Percentiles rank a stretch among this genome's conserved stretches.
Conservation (phyloP, 2,888 invertebrate species). For the Pandemis cinnamomeana region DNA sequence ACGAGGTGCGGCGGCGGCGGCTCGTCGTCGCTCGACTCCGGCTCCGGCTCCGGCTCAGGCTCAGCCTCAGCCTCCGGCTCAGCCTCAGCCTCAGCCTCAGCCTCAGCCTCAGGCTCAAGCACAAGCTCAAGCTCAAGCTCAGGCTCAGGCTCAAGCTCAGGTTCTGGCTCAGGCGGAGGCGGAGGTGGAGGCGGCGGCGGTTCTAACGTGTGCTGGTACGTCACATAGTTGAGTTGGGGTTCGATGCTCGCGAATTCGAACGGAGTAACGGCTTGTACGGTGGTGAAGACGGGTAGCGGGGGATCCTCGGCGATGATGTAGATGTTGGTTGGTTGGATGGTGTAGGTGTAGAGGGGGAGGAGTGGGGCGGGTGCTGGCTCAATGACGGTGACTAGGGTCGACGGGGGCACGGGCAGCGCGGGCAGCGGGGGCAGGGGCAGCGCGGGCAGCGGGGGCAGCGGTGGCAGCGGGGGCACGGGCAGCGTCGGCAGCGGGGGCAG, state of each 20-base stretch:
- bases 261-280: conserved; percentile 62
- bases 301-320: conserved; percentile 69
- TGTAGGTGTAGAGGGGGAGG: conserved; percentile 85
- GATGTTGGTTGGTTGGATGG: conserved; percentile 85
- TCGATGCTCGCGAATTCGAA: conserved; percentile 60
- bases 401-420: conserved; percentile 86
- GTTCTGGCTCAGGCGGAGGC: conserved; percentile 31
- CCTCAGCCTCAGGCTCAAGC: conserved; percentile 44
- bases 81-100: conserved; percentile 44
- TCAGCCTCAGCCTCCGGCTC: conserved; percentile 48
- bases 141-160: conserved; percentile 47
- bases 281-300: conserved; percentile 61
- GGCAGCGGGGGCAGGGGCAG: conserved; percentile 89
- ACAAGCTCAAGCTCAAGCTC: conserved; percentile 45
- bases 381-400: conserved; percentile 73
- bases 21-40: conserved; percentile 45
- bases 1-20: conserved; percentile 91
- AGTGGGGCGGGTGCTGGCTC: conserved; percentile 54
- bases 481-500: conserved; percentile 88
- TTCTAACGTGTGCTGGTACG: conserved; percentile 54
- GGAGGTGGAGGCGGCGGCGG: conserved; percentile 31
- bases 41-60: conserved; percentile 38
- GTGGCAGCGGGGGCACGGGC: conserved; percentile 88
- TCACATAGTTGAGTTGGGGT: conserved; percentile 63
- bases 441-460: conserved; percentile 86